phyloP scores from a whole-genome alignment of 2,888 invertebrate species.

The Cryptus armator region DNA sequence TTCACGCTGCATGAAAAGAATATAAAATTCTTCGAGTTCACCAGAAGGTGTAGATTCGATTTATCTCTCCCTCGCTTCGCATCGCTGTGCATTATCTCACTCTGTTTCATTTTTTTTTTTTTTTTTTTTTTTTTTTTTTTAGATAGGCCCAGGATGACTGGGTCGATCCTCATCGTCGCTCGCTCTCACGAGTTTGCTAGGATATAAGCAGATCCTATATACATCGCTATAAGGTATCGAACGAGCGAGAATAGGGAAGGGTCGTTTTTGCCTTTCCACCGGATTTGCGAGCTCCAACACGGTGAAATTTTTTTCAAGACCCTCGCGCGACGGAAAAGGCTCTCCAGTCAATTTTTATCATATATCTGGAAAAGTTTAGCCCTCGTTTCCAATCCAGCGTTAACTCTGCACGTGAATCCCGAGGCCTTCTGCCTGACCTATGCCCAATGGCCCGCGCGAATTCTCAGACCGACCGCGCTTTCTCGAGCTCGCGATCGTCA shows the following conservation, averaged over 20 bases:
- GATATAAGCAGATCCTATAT: slow-evolving; percentile 10
- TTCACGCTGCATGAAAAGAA: background rate
- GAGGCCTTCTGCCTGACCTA: slow-evolving; percentile 84
- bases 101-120: slow-evolving; percentile 9
- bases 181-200: slow-evolving; percentile 28
- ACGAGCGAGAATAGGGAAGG: slow-evolving; percentile 49
- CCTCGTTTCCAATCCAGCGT: slow-evolving; percentile 20
- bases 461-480: slow-evolving; percentile 78
- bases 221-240: slow-evolving; percentile 50
- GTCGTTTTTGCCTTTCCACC: slow-evolving; percentile 13
- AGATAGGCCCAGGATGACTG: slow-evolving; percentile 47
- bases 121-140: slow-evolving; percentile 13
- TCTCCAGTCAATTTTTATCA: slow-evolving; percentile 83
- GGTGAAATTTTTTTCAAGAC: slow-evolving; percentile 44
- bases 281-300: slow-evolving; percentile 53
- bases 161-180: slow-evolving; percentile 52
- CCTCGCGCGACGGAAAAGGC: slow-evolving; percentile 12
- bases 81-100: slow-evolving; percentile 18
- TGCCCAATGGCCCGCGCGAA: slow-evolving; percentile 83
- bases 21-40: slow-evolving; percentile 34
- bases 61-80: slow-evolving; percentile 20
- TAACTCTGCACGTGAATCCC: slow-evolving; percentile 48
- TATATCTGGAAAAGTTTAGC: slow-evolving; percentile 81
- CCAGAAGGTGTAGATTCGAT: slow-evolving; percentile 19
- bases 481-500: slow-evolving; percentile 65